These are phyloP conservation scores for Eristalis tenax DNA, from an alignment of 2,888 invertebrate species.

Conservation along the genomic window DNA sequence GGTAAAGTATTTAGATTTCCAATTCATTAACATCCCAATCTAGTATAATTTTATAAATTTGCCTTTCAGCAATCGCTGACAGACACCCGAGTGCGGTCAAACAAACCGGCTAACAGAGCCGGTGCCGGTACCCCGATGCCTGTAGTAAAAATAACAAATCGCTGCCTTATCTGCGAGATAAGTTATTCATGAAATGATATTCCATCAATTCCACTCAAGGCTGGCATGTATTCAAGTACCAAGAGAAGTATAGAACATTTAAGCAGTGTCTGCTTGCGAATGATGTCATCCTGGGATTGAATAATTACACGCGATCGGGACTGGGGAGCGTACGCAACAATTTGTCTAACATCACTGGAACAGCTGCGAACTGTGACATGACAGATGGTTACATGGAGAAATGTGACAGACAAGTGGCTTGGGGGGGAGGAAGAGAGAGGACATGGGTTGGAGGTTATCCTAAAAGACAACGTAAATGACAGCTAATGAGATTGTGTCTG, in stretches of 20 bases:
- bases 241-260: not conserved
- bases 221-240: not conserved
- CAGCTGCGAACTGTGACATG: not conserved
- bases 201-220: constrained; percentile 12
- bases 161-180: not conserved
- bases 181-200: not conserved
- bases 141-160: not conserved
- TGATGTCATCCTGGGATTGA: constrained; percentile 17
- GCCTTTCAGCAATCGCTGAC: not conserved
- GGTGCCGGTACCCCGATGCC: not conserved
- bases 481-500: not conserved
- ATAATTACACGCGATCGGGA: not conserved
- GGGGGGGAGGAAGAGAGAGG: not conserved
- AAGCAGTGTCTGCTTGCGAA: not conserved
- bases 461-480: not conserved
- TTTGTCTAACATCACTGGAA: not conserved
- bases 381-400: not conserved
- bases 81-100: not conserved
- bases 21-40: not conserved
- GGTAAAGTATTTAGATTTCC: not conserved
- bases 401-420: not conserved
- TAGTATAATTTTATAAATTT: not conserved
- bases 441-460: not conserved
- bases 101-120: not conserved
- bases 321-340: not conserved